Evolutionary conservation across 1,140 invertebrate genomes (phyloP).

Genomic region (Leptinotarsa lineolata): DNA sequence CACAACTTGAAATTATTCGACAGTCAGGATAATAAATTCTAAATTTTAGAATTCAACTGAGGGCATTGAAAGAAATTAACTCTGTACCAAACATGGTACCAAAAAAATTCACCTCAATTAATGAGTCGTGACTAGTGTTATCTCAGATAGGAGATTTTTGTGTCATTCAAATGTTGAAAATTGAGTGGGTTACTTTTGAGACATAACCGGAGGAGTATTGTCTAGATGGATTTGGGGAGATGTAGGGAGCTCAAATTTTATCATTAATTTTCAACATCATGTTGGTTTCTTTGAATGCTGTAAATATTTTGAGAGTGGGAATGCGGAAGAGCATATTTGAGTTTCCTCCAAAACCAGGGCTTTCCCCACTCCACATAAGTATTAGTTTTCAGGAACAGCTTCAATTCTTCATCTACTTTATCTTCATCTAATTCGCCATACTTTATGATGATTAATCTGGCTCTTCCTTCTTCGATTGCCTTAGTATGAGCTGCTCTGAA

Average conservation of each 20-base stretch:
- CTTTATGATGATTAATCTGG: conserved; percentile 69
- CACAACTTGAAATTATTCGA: too few species aligned
- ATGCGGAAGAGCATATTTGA: conserved; percentile 65
- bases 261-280: conserved; percentile 26
- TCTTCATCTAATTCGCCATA: conserved; percentile 72
- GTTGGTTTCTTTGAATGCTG: not conserved
- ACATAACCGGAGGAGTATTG: too few species aligned
- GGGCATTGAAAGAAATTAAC: too few species aligned
- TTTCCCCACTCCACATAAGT: conserved; percentile 87
- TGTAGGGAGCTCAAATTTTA: conserved; percentile 13
- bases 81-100: too few species aligned
- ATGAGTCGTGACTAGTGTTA: too few species aligned
- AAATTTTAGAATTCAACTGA: too few species aligned
- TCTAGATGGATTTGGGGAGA: too few species aligned
- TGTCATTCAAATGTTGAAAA: too few species aligned
- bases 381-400: conserved; percentile 78
- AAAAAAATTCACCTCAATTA: too few species aligned
- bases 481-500: conserved; percentile 78
- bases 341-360: conserved; percentile 84
- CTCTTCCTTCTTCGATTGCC: conserved; percentile 73
- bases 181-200: too few species aligned
- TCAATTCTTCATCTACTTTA: conserved; percentile 74
- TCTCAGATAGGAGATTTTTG: too few species aligned
- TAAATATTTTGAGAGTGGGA: not conserved
- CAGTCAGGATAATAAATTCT: too few species aligned